These are phyloP conservation scores for Cryptoleucopteryx plumbea DNA, from an alignment of 2,113 vertebrate genomes.

Conservation along the genomic window DNA sequence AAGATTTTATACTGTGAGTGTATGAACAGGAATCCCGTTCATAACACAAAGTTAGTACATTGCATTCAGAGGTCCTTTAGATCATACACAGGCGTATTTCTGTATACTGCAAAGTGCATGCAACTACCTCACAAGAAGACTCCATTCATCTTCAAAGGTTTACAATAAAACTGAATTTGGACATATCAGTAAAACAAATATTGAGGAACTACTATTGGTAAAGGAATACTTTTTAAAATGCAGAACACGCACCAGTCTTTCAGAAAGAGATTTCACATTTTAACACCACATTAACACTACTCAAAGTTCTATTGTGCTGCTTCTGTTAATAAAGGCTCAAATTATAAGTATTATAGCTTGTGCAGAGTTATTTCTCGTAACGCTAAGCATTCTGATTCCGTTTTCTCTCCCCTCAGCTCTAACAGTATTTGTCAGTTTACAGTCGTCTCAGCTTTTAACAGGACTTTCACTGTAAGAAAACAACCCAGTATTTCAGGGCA, in stretches of 20 bases:
- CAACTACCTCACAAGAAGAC: background rate
- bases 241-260: background rate
- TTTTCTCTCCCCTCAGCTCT: background rate
- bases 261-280: background rate
- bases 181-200: background rate
- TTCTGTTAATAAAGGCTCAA: background rate
- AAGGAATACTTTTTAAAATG: background rate
- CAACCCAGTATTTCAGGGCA: conserved; percentile 36
- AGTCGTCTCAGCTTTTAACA: conserved; percentile 12
- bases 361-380: conserved; percentile 9
- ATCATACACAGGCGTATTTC: background rate
- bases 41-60: background rate
- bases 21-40: background rate
- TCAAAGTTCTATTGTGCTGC: background rate
- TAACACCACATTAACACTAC: background rate
- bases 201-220: background rate
- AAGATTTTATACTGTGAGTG: background rate
- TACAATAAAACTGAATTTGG: background rate
- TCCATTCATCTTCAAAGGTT: background rate
- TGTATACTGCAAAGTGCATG: background rate
- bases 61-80: background rate
- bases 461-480: conserved; percentile 44
- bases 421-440: conserved; percentile 25
- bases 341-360: accelerated
- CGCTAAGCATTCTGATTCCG: background rate